phyloP scores from a whole-genome alignment of 2,888 invertebrate species.

The Melanchra persicariae region DNA sequence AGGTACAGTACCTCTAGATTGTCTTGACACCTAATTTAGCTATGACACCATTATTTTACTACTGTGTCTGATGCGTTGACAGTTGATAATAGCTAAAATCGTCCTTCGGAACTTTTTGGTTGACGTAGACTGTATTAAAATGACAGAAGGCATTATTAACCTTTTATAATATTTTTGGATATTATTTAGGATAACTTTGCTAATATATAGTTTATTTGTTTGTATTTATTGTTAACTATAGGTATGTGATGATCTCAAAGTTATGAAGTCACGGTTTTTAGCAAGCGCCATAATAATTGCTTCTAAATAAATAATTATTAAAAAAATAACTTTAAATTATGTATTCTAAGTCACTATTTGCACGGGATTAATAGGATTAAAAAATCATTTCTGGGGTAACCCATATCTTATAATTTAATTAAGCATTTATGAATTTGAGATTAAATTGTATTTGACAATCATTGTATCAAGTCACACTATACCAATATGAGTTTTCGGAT shows the following conservation, averaged over 20 bases:
- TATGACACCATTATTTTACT: no score
- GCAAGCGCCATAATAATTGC: slow-evolving; percentile 57
- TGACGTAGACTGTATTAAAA: slow-evolving; percentile 6
- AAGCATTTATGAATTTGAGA: slow-evolving; percentile 33
- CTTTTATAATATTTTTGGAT: slow-evolving; percentile 21
- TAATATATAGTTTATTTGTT: slow-evolving; percentile 46
- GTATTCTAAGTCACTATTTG: slow-evolving; percentile 57
- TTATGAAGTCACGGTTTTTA: slow-evolving; percentile 59
- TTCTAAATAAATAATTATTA: slow-evolving; percentile 33
- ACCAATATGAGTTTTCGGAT: background rate
- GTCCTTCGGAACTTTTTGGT: background rate
- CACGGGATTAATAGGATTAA: slow-evolving; percentile 41
- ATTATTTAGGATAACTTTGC: slow-evolving; percentile 30
- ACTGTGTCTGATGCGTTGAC: no score
- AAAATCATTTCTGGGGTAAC: slow-evolving; percentile 8
- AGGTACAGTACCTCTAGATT: background rate
- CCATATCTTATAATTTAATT: slow-evolving; percentile 27
- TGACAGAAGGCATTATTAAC: background rate
- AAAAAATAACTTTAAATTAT: slow-evolving; percentile 26
- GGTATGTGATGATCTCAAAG: slow-evolving; percentile 68
- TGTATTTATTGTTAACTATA: slow-evolving; percentile 58
- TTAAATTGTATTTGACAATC: slow-evolving; percentile 27
- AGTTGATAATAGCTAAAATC: background rate
- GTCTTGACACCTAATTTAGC: no score
- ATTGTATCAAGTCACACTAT: slow-evolving; percentile 17